Conservation (phyloP, 1,140 invertebrate species). For the Centruroides vittatus region DNA sequence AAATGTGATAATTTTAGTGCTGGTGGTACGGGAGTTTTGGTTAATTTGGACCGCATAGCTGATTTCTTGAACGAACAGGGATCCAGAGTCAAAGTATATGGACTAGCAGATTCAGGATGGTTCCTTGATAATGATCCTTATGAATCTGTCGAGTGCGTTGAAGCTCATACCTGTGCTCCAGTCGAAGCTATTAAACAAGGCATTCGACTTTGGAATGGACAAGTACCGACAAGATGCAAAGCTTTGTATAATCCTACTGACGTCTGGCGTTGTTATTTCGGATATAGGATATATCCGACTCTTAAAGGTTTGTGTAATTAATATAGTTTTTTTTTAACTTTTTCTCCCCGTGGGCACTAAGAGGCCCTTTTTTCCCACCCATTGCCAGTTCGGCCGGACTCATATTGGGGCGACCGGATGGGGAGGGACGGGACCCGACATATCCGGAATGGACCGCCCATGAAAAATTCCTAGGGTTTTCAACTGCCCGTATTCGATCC, state of each 20-base stretch:
- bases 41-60: constrained; percentile 70
- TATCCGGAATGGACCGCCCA: too few relatives aligned
- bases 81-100: constrained; percentile 52
- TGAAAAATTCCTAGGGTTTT: too few relatives aligned
- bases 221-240: constrained; percentile 57
- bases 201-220: constrained; percentile 55
- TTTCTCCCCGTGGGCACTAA: neutral
- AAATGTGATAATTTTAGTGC: constrained; percentile 44
- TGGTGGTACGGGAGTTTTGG: constrained; percentile 77
- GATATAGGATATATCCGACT: constrained; percentile 73
- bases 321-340: neutral
- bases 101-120: constrained; percentile 83
- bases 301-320: constrained; percentile 47
- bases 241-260: constrained; percentile 46
- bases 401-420: too few relatives aligned
- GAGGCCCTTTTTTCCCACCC: too few relatives aligned
- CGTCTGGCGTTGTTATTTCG: constrained; percentile 83
- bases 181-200: constrained; percentile 56
- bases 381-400: too few relatives aligned
- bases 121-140: constrained; percentile 71
- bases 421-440: too few relatives aligned
- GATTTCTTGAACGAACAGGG: constrained; percentile 40
- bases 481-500: too few relatives aligned
- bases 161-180: constrained; percentile 33
- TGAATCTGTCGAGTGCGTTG: constrained; percentile 31